phyloP scores from a whole-genome alignment of 1,140 invertebrate species.

The Drosophila grimshawi region DNA sequence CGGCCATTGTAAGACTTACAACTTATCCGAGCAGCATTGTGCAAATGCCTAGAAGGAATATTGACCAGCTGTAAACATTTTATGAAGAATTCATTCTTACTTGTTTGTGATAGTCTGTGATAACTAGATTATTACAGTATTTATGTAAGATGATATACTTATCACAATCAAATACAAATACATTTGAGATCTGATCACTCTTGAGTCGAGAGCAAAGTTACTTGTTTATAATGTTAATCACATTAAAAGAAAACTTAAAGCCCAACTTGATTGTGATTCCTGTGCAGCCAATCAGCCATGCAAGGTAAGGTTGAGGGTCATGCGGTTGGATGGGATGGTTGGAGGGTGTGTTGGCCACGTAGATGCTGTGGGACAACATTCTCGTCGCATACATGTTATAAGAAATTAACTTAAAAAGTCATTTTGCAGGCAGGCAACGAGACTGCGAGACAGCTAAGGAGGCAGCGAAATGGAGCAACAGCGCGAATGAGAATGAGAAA shows the following conservation, averaged over 20 bases:
- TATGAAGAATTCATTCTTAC: too few species aligned
- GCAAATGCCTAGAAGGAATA: too few species aligned
- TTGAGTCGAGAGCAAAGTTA: neutral
- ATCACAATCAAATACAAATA: too few species aligned
- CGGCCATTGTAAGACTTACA: too few species aligned
- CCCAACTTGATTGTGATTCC: conserved; percentile 10
- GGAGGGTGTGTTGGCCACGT: neutral
- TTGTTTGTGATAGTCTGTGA: too few species aligned
- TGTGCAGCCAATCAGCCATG: conserved; percentile 33
- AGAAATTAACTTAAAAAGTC: conserved; percentile 83
- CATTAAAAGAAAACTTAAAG: conserved; percentile 14
- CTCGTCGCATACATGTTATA: conserved; percentile 50
- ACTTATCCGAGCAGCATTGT: too few species aligned
- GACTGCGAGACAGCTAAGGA: conserved; percentile 25
- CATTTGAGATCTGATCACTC: neutral
- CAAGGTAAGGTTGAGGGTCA: conserved; percentile 8
- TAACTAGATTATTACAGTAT: too few species aligned
- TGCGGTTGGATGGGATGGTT: neutral
- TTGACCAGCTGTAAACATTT: too few species aligned
- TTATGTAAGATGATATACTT: too few species aligned
- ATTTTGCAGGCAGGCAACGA: conserved; percentile 66
- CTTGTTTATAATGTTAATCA: conserved; percentile 15
- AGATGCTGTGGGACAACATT: conserved; percentile 58
- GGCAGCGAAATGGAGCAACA: conserved; percentile 6
- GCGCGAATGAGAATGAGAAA: conserved; percentile 44